These are phyloP conservation scores for Cavia aperea DNA, from an alignment of 2,113 vertebrate species.

Conservation along the genomic window DNA sequence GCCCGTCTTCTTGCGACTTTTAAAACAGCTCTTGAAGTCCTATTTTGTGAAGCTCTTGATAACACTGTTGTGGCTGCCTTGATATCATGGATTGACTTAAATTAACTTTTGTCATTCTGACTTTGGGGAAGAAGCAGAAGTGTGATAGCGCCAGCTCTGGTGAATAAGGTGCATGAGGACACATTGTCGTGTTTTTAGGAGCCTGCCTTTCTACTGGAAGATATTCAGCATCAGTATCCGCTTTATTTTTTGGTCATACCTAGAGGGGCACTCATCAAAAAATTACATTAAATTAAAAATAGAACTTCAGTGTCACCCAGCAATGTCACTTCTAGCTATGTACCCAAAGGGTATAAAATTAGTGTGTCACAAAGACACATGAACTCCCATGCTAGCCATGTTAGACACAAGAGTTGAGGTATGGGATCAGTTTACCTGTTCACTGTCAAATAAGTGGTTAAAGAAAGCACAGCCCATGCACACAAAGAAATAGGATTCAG, in stretches of 20 bases:
- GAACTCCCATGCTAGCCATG: no score
- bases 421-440: background rate
- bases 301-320: background rate
- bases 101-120: background rate
- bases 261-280: background rate
- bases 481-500: background rate
- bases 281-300: background rate
- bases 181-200: background rate
- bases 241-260: background rate
- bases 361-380: background rate
- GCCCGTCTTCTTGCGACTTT: background rate
- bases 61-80: background rate
- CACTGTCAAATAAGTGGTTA: background rate
- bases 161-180: no score
- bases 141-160: accelerated
- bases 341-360: background rate
- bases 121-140: background rate
- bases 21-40: background rate
- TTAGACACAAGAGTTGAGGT: background rate
- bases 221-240: background rate
- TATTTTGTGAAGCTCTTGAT: no score
- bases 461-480: background rate
- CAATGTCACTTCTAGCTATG: background rate
- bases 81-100: background rate
- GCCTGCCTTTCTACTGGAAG: background rate